These are phyloP conservation scores for Rattus rattus DNA, from an alignment of 2,113 vertebrate species.

Conservation along the genomic window DNA sequence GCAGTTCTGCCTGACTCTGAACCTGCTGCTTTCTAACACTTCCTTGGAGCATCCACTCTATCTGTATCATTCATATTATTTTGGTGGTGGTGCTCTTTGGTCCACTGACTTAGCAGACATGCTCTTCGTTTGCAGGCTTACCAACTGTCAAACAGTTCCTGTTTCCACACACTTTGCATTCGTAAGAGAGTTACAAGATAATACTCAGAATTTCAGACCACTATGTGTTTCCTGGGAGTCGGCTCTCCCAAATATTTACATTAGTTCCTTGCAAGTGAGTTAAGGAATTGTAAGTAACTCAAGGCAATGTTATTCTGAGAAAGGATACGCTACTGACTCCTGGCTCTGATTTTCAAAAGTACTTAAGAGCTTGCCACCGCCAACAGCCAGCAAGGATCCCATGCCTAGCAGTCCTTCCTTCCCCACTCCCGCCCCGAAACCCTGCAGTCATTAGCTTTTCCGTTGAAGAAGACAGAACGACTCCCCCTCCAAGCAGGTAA, in stretches of 20 bases:
- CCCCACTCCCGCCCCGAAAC: not conserved
- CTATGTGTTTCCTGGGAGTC: constrained; percentile 36
- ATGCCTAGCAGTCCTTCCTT: not conserved
- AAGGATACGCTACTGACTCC: constrained; percentile 34
- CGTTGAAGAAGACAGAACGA: not conserved
- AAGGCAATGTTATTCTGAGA: constrained; percentile 56
- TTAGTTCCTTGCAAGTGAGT: constrained; percentile 42
- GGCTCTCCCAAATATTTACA: constrained; percentile 60
- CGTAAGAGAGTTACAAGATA: constrained; percentile 46
- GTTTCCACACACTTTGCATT: constrained; percentile 7
- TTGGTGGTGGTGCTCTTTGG: constrained; percentile 3
- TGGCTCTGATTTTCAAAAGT: constrained; percentile 57
- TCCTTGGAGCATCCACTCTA: constrained; percentile 10
- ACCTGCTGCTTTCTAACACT: constrained; percentile 32
- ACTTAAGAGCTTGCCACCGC: not conserved
- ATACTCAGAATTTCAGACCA: constrained; percentile 50
- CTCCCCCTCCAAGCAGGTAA: not conserved
- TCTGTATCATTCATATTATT: not conserved
- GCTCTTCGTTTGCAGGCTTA: not conserved
- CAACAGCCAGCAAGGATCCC: not conserved
- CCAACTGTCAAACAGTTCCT: constrained; percentile 5
- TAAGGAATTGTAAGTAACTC: constrained; percentile 52
- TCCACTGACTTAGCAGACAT: not conserved
- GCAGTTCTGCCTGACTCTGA: not conserved
- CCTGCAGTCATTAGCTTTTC: constrained; percentile 3